These are phyloP conservation scores for Siphamia tubifer DNA, from an alignment of 2,113 vertebrate genomes.

Conservation along the genomic window DNA sequence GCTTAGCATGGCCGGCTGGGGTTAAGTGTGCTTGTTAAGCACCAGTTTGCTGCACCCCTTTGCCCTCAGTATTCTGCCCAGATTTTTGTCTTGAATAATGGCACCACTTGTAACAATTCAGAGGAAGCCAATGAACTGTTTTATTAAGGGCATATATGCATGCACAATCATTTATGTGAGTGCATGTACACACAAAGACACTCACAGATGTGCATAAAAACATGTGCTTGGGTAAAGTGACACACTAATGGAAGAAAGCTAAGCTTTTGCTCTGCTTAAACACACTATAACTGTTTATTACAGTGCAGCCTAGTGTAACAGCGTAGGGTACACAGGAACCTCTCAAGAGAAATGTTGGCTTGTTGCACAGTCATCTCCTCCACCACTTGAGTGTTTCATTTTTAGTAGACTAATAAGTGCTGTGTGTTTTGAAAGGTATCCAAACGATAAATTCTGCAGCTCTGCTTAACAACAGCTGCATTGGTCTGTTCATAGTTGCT, in stretches of 20 bases:
- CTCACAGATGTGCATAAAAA: constrained; percentile 11
- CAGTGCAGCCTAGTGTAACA: constrained; percentile 42
- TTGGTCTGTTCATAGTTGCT: background rate
- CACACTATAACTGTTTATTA: constrained; percentile 69
- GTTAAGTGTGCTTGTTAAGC: constrained; percentile 70
- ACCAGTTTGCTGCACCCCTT: constrained; percentile 25
- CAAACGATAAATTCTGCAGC: constrained; percentile 28
- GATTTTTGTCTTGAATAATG: constrained; percentile 58
- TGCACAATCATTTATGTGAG: constrained; percentile 36
- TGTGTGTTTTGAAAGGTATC: constrained; percentile 30
- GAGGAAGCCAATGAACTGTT: constrained; percentile 67
- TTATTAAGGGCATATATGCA: constrained; percentile 50
- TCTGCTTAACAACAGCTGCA: constrained; percentile 16
- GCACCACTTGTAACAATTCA: constrained; percentile 72
- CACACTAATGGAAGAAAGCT: constrained; percentile 67
- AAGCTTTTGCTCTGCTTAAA: constrained; percentile 66
- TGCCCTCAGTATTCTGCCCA: constrained; percentile 48
- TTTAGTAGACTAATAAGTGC: constrained; percentile 29
- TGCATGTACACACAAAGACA: background rate
- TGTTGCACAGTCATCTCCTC: constrained; percentile 19
- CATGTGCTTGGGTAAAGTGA: constrained; percentile 10
- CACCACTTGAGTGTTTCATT: constrained; percentile 20
- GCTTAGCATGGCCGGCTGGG: constrained; percentile 43
- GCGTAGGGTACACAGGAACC: constrained; percentile 35
- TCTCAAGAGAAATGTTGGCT: constrained; percentile 44